Evolutionary conservation across 1,140 invertebrate genomes (phyloP).

Genomic region (Pteromalus puparum): DNA sequence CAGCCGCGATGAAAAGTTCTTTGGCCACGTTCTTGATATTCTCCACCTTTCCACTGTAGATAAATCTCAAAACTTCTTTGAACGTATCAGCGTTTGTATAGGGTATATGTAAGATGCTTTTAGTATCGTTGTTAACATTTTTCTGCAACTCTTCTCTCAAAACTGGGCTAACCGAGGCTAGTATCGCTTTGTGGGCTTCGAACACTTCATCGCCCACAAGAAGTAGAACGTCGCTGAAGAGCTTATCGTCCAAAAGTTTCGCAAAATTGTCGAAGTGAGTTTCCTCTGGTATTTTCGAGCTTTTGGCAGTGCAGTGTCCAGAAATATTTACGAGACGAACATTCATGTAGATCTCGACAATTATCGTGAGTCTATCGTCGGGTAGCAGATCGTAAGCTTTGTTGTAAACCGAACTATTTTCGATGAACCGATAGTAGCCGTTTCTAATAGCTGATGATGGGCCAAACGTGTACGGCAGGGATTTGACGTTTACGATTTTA

Average conservation of each 20-base stretch:
- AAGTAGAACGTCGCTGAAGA: neutral
- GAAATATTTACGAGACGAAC: neutral
- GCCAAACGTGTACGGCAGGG: neutral
- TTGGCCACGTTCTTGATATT: neutral
- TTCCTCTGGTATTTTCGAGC: neutral
- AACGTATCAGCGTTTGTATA: neutral
- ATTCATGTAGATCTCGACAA: neutral
- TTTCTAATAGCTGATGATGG: neutral
- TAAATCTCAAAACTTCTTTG: neutral
- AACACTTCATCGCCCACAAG: neutral
- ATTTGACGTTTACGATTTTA: neutral
- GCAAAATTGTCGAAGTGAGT: neutral
- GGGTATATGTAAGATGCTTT: neutral
- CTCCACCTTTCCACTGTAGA: neutral
- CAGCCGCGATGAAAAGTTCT: neutral
- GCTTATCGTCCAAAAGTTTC: neutral
- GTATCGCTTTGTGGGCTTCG: slow-evolving; percentile 2
- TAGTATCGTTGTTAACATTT: neutral
- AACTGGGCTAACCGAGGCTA: neutral
- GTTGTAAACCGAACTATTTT: neutral
- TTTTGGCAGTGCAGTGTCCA: neutral
- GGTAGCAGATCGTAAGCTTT: neutral
- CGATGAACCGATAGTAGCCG: neutral
- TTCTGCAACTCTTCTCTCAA: neutral
- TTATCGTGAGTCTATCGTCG: neutral